These are phyloP conservation scores for Pararge aegeria DNA, from an alignment of 1,140 invertebrate species.

Conservation along the genomic window DNA sequence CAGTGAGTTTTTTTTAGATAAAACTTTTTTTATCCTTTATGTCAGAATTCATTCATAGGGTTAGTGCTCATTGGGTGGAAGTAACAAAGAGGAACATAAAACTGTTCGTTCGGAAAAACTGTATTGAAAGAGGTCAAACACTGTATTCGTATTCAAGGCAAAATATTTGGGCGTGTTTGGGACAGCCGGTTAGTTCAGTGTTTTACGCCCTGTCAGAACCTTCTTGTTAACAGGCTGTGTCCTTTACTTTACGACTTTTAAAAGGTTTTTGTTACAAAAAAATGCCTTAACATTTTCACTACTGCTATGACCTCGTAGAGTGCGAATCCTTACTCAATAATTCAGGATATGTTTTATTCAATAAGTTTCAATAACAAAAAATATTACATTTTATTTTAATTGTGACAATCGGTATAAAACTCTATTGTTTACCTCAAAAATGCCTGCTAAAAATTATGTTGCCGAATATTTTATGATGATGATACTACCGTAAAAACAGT, in stretches of 20 bases:
- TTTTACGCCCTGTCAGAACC: conserved; percentile 43
- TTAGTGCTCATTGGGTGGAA: conserved; percentile 73
- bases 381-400: too few relatives aligned
- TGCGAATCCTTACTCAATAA: too few relatives aligned
- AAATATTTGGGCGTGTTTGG: conserved; percentile 58
- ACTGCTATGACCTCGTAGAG: too few relatives aligned
- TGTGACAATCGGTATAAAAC: too few relatives aligned
- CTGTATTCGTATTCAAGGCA: conserved; percentile 60
- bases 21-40: neutral
- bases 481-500: too few relatives aligned
- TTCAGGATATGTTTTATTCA: too few relatives aligned
- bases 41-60: conserved; percentile 19
- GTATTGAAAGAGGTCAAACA: conserved; percentile 55
- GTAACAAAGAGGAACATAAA: conserved; percentile 73
- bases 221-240: conserved; percentile 30
- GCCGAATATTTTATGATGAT: too few relatives aligned
- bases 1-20: conserved; percentile 4
- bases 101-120: conserved; percentile 73
- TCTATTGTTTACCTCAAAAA: too few relatives aligned
- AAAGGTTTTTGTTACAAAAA: neutral
- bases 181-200: conserved; percentile 52
- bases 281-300: too few relatives aligned
- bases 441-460: too few relatives aligned
- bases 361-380: too few relatives aligned
- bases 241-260: conserved; percentile 18